Percentiles rank a stretch among this genome's conserved stretches.
phyloP scores from a whole-genome alignment of 2,113 vertebrate species.

The Daubentonia madagascariensis region DNA sequence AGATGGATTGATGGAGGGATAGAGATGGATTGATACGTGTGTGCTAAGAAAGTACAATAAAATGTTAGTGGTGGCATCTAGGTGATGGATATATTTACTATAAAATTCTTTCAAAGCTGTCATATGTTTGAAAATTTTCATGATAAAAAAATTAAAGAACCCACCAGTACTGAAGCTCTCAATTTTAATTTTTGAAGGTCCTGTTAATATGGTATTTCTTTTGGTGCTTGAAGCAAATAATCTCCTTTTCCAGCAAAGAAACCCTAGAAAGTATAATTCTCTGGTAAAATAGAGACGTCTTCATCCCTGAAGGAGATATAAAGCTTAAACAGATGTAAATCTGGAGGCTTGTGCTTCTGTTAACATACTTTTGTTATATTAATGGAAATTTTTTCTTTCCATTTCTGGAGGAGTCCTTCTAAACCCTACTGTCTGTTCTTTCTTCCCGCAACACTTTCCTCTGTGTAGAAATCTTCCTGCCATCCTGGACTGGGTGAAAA shows the following conservation, averaged over 20 bases:
- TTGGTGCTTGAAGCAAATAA: neutral
- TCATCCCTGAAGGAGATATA: neutral
- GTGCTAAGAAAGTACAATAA: neutral
- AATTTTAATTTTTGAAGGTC: neutral
- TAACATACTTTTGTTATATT: neutral
- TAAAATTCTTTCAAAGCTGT: neutral
- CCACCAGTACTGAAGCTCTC: neutral
- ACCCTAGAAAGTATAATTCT: neutral
- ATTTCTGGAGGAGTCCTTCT: neutral
- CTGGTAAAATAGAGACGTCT: neutral
- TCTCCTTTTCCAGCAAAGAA: neutral
- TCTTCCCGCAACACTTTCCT: neutral
- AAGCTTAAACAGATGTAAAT: neutral
- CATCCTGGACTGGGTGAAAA: conserved; percentile 96
- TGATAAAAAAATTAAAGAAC: neutral
- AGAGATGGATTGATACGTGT: neutral
- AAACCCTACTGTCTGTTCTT: neutral
- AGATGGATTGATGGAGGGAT: neutral
- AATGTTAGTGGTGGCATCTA: neutral
- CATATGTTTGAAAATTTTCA: neutral
- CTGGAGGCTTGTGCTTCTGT: neutral
- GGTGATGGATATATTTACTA: neutral
- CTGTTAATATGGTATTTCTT: neutral
- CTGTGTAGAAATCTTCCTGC: conserved; percentile 91
- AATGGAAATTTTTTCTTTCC: neutral